phyloP scores from a whole-genome alignment of 64 coral and sea anemone genomes.

The Dendrophyllia cribrosa region DNA sequence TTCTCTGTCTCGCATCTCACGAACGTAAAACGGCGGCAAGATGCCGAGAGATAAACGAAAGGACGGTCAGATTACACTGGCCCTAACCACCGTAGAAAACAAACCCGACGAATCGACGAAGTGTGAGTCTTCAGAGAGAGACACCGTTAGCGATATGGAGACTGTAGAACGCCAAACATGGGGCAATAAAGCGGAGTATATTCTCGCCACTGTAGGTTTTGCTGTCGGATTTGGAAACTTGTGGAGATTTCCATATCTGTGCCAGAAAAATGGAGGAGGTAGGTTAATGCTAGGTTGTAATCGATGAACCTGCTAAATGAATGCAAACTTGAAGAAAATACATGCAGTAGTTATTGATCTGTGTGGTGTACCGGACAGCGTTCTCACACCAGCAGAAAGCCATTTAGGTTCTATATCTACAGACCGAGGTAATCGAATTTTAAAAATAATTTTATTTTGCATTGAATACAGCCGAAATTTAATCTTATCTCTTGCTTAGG shows the following conservation, averaged over 20 bases:
- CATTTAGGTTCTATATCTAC: no score
- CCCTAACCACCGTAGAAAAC: background rate
- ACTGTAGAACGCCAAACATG: slow-evolving; percentile 23
- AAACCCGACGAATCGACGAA: background rate
- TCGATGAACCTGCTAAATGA: background rate
- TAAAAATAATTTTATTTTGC: no score
- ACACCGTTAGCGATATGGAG: slow-evolving; percentile 9
- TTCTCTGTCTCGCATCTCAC: background rate
- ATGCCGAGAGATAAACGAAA: slow-evolving; percentile 27
- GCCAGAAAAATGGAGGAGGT: slow-evolving; percentile 79
- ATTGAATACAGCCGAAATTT: no score
- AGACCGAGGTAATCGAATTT: no score
- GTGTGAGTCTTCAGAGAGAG: background rate
- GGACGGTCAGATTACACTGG: background rate
- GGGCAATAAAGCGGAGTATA: slow-evolving; percentile 61
- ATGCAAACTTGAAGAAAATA: no score
- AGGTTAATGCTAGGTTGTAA: background rate
- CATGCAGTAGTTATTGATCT: no score
- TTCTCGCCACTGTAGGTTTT: slow-evolving; percentile 59
- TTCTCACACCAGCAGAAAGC: no score
- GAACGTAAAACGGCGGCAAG: background rate
- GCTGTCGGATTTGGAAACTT: slow-evolving; percentile 67
- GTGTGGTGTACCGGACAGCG: no score
- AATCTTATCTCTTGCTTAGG: background rate
- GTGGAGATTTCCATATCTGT: slow-evolving; percentile 69